Percentiles rank a stretch among this genome's conserved stretches.
Evolutionary conservation across 2,888 invertebrate species (phyloP).

Genomic region (Meliscaeva auricollis): DNA sequence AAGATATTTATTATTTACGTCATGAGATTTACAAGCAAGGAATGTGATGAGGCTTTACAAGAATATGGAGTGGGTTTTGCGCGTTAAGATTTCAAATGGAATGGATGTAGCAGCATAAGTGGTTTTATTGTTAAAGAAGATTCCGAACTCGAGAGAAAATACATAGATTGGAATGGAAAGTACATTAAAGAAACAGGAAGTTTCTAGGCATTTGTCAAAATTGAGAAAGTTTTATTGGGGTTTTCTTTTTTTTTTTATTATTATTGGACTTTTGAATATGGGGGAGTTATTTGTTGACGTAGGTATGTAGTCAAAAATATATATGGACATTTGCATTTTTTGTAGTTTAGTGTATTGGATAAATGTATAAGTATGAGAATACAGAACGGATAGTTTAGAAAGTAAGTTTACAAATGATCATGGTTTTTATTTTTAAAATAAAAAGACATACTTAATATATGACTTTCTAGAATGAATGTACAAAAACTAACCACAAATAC

Average conservation of each 20-base stretch:
- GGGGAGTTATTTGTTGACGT: not conserved
- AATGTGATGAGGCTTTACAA: conserved; percentile 15
- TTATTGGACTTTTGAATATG: not conserved
- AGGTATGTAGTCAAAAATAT: too few species aligned
- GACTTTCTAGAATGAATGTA: too few species aligned
- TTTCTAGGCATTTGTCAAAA: conserved; percentile 39
- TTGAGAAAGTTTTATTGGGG: conserved; percentile 37
- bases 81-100: conserved; percentile 34
- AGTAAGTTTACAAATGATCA: too few species aligned
- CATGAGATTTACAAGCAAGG: conserved; percentile 63
- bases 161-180: conserved; percentile 6
- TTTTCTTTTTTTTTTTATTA: not conserved
- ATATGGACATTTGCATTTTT: too few species aligned
- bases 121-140: conserved; percentile 29
- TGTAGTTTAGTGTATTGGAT: too few species aligned
- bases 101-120: conserved; percentile 9
- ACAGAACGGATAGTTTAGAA: too few species aligned
- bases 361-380: too few species aligned
- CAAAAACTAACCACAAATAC: too few species aligned
- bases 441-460: too few species aligned
- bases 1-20: conserved; percentile 47
- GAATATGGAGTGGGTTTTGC: conserved; percentile 55
- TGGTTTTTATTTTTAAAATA: too few species aligned
- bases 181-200: conserved; percentile 33
- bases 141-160: not conserved